Conservation (phyloP, 2,113 vertebrate genomes). For the Ascaphus truei region DNA sequence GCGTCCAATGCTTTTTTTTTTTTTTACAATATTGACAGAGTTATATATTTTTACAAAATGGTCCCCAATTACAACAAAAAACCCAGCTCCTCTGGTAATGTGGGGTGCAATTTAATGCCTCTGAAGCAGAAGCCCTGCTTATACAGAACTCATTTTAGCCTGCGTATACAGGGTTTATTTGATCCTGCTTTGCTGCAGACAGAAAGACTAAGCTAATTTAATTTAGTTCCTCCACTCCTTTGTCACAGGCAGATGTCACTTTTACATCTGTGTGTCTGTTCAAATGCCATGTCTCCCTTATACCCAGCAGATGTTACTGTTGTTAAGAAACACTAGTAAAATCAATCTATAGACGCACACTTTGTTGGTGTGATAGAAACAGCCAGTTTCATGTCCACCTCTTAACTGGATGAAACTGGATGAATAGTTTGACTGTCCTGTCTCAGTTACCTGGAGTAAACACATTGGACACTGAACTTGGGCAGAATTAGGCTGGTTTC, state of each 20-base stretch:
- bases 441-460: not conserved
- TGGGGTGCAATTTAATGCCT: constrained; percentile 9
- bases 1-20: no score
- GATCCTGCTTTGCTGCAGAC: constrained; percentile 40
- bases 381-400: not conserved
- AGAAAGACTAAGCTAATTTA: constrained; percentile 79
- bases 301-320: constrained; percentile 68
- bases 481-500: no score
- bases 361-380: constrained; percentile 2
- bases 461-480: not conserved
- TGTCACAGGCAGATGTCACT: constrained; percentile 88
- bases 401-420: no score
- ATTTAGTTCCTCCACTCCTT: constrained; percentile 74
- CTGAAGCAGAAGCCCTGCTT: constrained; percentile 5
- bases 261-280: constrained; percentile 85
- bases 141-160: constrained; percentile 11
- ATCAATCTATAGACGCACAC: constrained; percentile 7
- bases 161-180: constrained; percentile 3
- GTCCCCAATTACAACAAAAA: not conserved
- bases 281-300: constrained; percentile 56
- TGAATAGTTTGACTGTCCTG: not conserved
- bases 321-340: constrained; percentile 37
- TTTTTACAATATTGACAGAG: no score
- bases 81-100: not conserved
- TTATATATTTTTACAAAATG: not conserved